These are phyloP conservation scores for Rhagium mordax DNA, from an alignment of 2,888 invertebrate genomes.

Conservation along the genomic window DNA sequence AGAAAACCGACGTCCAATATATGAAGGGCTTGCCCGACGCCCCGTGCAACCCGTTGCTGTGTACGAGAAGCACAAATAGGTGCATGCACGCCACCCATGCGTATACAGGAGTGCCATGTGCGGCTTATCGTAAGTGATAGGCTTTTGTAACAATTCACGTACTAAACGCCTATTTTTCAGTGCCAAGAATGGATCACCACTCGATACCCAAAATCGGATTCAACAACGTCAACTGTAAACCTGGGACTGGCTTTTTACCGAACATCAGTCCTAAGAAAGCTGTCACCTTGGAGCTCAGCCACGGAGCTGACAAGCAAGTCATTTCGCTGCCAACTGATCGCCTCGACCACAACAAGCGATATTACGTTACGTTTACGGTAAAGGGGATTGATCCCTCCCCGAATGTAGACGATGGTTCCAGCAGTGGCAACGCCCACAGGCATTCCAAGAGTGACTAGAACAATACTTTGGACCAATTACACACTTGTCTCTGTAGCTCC, in stretches of 20 bases:
- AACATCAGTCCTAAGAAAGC: slow-evolving; percentile 76
- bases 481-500: neutral
- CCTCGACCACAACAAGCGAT: slow-evolving; percentile 90
- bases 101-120: slow-evolving; percentile 91
- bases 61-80: slow-evolving; percentile 89
- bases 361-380: slow-evolving; percentile 94
- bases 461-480: slow-evolving; percentile 5
- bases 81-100: slow-evolving; percentile 94
- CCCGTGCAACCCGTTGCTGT: slow-evolving; percentile 79
- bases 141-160: neutral
- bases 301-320: slow-evolving; percentile 88
- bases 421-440: slow-evolving; percentile 60
- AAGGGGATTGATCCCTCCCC: slow-evolving; percentile 78
- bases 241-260: slow-evolving; percentile 75
- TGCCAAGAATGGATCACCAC: slow-evolving; percentile 86
- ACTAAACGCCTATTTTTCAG: slow-evolving; percentile 71
- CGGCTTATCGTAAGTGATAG: slow-evolving; percentile 85
- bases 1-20: slow-evolving; percentile 79
- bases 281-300: slow-evolving; percentile 86
- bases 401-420: slow-evolving; percentile 50
- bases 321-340: slow-evolving; percentile 91
- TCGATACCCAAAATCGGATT: slow-evolving; percentile 83
- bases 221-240: slow-evolving; percentile 62
- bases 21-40: slow-evolving; percentile 70
- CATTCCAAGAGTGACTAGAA: slow-evolving; percentile 69